Percentiles rank a stretch among this genome's conserved stretches.
These are phyloP conservation scores for Pangasius djambal DNA, from an alignment of 2,797 vertebrate genomes.

Conservation along the genomic window DNA sequence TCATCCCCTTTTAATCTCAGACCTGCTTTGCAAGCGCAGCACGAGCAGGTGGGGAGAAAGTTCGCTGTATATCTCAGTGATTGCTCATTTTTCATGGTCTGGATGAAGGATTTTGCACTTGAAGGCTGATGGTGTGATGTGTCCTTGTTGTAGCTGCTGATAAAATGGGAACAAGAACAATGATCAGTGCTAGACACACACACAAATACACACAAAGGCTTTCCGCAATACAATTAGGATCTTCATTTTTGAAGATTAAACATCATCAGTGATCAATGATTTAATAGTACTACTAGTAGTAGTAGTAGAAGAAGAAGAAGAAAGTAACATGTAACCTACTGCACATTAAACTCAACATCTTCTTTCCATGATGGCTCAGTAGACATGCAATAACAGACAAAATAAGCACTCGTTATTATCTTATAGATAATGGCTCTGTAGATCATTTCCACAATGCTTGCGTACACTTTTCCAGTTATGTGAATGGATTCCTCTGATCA, in stretches of 20 bases:
- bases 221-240: not conserved
- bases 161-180: slow-evolving; percentile 28
- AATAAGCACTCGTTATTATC: too few species aligned
- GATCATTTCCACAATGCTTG: not conserved
- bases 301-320: not conserved
- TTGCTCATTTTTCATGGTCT: slow-evolving; percentile 49
- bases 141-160: slow-evolving; percentile 40
- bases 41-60: slow-evolving; percentile 49
- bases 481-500: not conserved
- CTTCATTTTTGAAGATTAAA: not conserved
- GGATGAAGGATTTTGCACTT: slow-evolving; percentile 53
- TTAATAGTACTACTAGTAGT: not conserved
- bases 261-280: not conserved
- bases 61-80: slow-evolving; percentile 47
- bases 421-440: not conserved
- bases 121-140: slow-evolving; percentile 47
- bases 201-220: not conserved
- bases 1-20: slow-evolving; percentile 53
- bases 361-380: not conserved
- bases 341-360: not conserved
- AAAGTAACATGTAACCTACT: not conserved
- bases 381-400: not conserved
- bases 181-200: not conserved
- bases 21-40: slow-evolving; percentile 52
- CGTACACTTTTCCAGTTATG: not conserved